Base-by-base conservation (phyloP, 1,140 invertebrate genomes). In the Leguminivora glycinivorella region DNA sequence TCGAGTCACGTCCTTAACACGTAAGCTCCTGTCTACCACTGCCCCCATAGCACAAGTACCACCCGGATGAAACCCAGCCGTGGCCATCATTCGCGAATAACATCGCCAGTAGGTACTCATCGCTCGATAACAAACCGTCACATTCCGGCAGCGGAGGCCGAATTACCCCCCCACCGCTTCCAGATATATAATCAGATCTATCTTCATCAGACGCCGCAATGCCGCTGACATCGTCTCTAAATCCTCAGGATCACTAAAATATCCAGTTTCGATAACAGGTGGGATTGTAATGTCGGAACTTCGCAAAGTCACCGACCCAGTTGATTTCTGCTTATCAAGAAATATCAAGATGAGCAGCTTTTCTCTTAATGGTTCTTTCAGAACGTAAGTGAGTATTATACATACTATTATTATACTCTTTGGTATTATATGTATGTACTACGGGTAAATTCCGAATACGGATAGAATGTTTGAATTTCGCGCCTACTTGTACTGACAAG, bases 41-140 rank as follows among this genome's bases (percentile, higher is more conserved):
- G 1, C 5, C 12, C 56, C 56, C 24, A 60, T 60, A 3, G 56
- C 56, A n/a, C 25, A 29, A 1, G 56, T 60, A 14, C 56, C 12
- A 26, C 2, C 56, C 12, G 56, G 56, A 17, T 60, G 56, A 0
- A 60, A 60, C 4, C 24, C 25, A 12, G 56, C 10, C 12, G 56
- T n/a, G 12, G 24, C 25, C 1, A 60, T 1, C 2, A 12, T 2
- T 5, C 25, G n/a, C 25, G n/a, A 25, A 12, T 60, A 60, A 14
- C 56, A 60, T 14, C 14, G 24, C 56, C 56, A 60, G 24, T 60
- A 60, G 31, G 24, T 60, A 60, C 4, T 60, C 25, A 1, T 60
- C 56, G 6, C 56, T 60, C 12, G 6, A 17, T 29, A 60, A 4
- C 3, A 29, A 29, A 2, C 10, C 25, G 17, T 60, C 56, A 12